phyloP scores from a whole-genome alignment of 2,113 vertebrate genomes.

The Emydura subglobosa region DNA sequence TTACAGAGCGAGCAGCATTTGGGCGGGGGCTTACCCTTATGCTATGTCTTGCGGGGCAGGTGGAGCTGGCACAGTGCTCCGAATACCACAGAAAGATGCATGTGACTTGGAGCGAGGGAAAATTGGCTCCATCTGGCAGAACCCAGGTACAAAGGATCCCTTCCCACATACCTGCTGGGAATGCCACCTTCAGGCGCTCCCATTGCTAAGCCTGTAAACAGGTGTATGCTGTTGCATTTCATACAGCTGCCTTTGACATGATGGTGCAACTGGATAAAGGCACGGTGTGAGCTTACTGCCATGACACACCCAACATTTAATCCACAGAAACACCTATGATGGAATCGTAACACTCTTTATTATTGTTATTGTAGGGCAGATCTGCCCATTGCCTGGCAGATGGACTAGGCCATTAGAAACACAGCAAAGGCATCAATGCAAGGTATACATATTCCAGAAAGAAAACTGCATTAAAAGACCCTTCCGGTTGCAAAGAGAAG shows the following conservation, averaged over 20 bases:
- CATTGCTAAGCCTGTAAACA: background rate
- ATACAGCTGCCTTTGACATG: background rate
- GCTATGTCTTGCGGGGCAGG: background rate
- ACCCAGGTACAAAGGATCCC: background rate
- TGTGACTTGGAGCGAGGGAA: background rate
- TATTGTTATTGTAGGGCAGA: background rate
- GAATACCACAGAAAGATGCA: background rate
- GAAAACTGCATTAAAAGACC: background rate
- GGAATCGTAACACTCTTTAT: background rate
- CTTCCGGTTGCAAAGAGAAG: background rate
- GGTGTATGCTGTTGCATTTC: background rate
- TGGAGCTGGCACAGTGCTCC: background rate
- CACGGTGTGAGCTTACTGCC: background rate
- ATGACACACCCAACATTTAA: no score
- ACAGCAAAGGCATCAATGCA: background rate
- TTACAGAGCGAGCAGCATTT: background rate
- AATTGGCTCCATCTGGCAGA: background rate
- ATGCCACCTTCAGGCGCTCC: background rate
- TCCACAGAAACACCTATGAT: background rate
- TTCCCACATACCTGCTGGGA: background rate
- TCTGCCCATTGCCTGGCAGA: no score
- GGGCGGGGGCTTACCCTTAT: no score
- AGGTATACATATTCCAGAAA: background rate
- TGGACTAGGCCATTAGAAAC: background rate
- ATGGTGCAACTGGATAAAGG: background rate